phyloP scores from a whole-genome alignment of 1,140 invertebrate genomes.

The Drosophila burlai region DNA sequence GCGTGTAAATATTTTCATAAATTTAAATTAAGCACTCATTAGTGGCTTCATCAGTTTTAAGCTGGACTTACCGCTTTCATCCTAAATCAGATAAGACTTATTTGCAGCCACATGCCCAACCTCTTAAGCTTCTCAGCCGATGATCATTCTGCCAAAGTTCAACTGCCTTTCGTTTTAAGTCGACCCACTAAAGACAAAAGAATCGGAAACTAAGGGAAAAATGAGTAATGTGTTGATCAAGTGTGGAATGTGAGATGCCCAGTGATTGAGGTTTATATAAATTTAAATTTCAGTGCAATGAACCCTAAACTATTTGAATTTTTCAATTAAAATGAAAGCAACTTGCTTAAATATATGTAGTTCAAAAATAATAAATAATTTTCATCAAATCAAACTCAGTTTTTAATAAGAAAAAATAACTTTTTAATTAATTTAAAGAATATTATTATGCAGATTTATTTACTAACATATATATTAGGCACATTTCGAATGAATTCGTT shows the following conservation, averaged over 20 bases:
- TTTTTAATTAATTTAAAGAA: no score
- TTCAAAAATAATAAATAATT: no score
- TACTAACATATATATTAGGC: no score
- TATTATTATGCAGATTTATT: no score
- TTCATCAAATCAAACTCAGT: no score
- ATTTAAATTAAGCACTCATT: conserved; percentile 25
- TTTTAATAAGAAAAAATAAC: no score
- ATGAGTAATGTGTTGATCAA: background rate
- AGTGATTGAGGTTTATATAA: background rate
- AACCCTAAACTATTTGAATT: background rate
- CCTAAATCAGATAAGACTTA: conserved; percentile 43
- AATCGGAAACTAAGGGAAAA: conserved; percentile 37
- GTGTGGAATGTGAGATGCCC: conserved; percentile 1
- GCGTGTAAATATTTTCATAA: conserved; percentile 1
- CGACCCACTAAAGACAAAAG: conserved; percentile 58
- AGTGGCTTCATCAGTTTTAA: conserved; percentile 14
- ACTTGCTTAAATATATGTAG: no score
- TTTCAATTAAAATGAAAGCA: no score
- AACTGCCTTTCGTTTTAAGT: conserved; percentile 56
- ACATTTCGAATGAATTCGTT: no score
- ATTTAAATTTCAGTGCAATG: background rate
- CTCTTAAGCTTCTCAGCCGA: conserved; percentile 25
- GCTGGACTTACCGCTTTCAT: conserved; percentile 5
- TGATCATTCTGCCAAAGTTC: conserved; percentile 52
- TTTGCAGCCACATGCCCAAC: conserved; percentile 28